Base-by-base conservation (phyloP, 2,888 invertebrate species). In the Dryadula phaetusa region DNA sequence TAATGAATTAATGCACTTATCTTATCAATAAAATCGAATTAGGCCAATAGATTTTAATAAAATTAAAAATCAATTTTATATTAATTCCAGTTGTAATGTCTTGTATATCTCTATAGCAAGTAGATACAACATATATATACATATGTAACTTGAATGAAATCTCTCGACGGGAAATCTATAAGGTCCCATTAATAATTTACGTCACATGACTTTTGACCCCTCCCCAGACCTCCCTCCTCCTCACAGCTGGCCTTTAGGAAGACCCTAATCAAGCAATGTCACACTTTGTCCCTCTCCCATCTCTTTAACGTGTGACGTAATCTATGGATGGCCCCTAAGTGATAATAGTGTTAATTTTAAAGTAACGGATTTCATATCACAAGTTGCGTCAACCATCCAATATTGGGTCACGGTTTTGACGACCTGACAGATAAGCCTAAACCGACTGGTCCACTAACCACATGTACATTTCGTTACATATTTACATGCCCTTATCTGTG, bases 321-420 rank as follows among this genome's bases (percentile, higher is more conserved):
- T n/a, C n/a, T n/a, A n/a, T n/a, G n/a, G n/a, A n/a, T n/a, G n/a
- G n/a, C n/a, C n/a, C n/a, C n/a, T n/a, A n/a, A 66, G n/a, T 47
- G 68, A 68, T 64, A 70, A 62, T 67, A 52, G 70, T 66, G 70
- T 62, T 68, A 66, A 70, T 70, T 69, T 64, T 62, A 53, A 66
- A 71, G 49, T 66, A 70, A 69, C 66, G 54, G 66, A 62, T 66
- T 70, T 37, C n/a, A 44, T 64, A 63, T 64, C 68, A 56, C 47
- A 64, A 25, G 62, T 65, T 70, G 66, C 68, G 64, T 65, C 68
- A 67, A 62, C 49, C 46, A 20, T 62, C 54, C 47, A 58, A 65
- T 62, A 62, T 56, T 62, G 42, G 69, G 69, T 69, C 69, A 62
- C 62, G 64, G 56, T 22, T 47, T 34, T 62, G 52, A 62, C 34